These are phyloP conservation scores for Calyptommatus sinebrachiatus DNA, from an alignment of 2,113 vertebrate species.

Conservation along the genomic window DNA sequence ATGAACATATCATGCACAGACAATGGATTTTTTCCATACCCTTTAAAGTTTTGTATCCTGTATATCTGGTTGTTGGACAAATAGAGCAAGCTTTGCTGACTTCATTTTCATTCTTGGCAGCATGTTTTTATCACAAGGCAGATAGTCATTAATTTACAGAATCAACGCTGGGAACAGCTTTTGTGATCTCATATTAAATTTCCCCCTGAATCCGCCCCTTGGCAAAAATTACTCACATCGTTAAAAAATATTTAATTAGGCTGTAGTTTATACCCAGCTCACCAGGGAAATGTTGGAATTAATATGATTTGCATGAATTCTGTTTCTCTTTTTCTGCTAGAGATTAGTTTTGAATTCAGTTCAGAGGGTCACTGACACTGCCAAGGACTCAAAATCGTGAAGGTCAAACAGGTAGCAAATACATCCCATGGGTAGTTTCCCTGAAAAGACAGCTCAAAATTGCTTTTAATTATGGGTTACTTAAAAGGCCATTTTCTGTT, in stretches of 20 bases:
- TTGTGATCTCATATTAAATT: constrained; percentile 97
- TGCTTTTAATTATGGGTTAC: constrained; percentile 87
- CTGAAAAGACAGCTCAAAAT: constrained; percentile 85
- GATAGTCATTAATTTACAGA: constrained; percentile 95
- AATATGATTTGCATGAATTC: constrained; percentile 94
- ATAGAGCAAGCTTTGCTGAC: constrained; percentile 81
- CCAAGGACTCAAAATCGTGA: constrained; percentile 89
- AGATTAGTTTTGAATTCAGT: constrained; percentile 92
- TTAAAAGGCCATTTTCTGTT: constrained; percentile 81
- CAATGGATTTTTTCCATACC: constrained; percentile 73
- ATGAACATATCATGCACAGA: constrained; percentile 57
- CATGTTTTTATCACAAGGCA: constrained; percentile 90
- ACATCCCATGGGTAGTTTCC: constrained; percentile 77
- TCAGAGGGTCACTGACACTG: constrained; percentile 86
- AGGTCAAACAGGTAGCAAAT: constrained; percentile 86
- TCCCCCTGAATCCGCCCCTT: constrained; percentile 91
- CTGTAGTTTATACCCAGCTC: constrained; percentile 91
- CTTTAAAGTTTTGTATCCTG: constrained; percentile 79
- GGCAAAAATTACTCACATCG: constrained; percentile 97
- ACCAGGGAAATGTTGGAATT: constrained; percentile 89
- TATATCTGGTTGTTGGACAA: constrained; percentile 84
- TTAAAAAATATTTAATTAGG: constrained; percentile 99
- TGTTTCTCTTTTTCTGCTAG: constrained; percentile 86
- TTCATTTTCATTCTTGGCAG: constrained; percentile 87
- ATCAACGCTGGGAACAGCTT: constrained; percentile 93